A percentile compares a stretch with the other conserved stretches of the same genome.
Evolutionary conservation across 2,888 invertebrate genomes (phyloP).

Genomic region (Idaea straminata): DNA sequence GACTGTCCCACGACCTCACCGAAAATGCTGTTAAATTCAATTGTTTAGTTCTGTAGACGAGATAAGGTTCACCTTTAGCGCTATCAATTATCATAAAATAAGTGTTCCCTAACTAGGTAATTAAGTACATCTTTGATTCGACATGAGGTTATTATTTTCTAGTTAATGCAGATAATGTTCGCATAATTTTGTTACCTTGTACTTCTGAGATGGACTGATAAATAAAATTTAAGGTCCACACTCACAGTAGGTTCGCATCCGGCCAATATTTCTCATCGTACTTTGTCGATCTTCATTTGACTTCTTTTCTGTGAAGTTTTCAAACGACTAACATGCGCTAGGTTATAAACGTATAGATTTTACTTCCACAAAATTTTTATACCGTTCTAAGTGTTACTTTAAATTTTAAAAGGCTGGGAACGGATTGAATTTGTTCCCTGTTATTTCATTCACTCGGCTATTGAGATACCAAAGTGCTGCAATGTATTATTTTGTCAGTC

Average conservation of each 20-base stretch:
- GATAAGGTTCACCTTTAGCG: slow-evolving; percentile 47
- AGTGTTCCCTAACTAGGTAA: slow-evolving; percentile 35
- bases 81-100: slow-evolving; percentile 44
- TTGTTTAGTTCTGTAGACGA: slow-evolving; percentile 35
- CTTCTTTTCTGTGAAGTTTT: not conserved
- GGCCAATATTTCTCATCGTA: not conserved
- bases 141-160: not conserved
- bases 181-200: not conserved
- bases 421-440: not conserved
- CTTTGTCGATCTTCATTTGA: not conserved
- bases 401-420: not conserved
- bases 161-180: not conserved
- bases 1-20: slow-evolving; percentile 68
- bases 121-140: not conserved
- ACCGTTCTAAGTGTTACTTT: too few relatives aligned
- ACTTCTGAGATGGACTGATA: not conserved
- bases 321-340: too few relatives aligned
- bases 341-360: too few relatives aligned
- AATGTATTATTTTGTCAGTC: not conserved
- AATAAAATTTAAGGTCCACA: not conserved
- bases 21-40: slow-evolving; percentile 51
- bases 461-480: slow-evolving; percentile 8
- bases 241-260: not conserved
- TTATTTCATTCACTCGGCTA: not conserved
- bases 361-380: too few relatives aligned